Evolutionary conservation across 2,888 invertebrate species (phyloP).

Genomic region (Caprella mutica): DNA sequence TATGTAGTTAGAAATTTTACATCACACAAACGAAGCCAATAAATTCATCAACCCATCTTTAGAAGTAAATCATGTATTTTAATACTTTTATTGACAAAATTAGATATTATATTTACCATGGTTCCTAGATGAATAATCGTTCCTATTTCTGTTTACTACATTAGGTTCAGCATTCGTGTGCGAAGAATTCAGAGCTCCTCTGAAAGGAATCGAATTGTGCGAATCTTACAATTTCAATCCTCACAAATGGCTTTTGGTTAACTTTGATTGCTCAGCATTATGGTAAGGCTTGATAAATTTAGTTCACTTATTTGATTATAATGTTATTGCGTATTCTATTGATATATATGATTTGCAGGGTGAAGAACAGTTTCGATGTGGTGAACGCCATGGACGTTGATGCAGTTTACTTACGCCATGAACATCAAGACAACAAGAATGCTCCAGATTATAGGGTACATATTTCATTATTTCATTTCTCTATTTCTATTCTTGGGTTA

Average conservation of each 20-base stretch:
- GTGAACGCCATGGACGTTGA: constrained; percentile 82
- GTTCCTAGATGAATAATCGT: no score
- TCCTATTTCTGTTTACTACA: constrained; percentile 41
- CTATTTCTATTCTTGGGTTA: neutral
- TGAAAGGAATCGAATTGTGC: constrained; percentile 63
- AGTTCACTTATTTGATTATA: no score
- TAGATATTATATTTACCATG: no score
- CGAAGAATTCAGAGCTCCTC: constrained; percentile 72
- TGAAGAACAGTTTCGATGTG: constrained; percentile 51
- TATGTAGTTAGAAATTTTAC: no score
- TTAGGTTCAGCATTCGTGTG: constrained; percentile 69
- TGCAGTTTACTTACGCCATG: constrained; percentile 69
- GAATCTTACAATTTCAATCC: constrained; percentile 89
- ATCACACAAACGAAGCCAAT: no score
- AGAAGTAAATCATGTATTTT: no score
- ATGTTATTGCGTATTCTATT: neutral
- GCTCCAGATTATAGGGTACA: constrained; percentile 52
- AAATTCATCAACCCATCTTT: no score
- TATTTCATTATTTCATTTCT: constrained; percentile 8
- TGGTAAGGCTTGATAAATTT: no score
- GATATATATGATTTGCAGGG: constrained; percentile 66
- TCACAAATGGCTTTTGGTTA: constrained; percentile 90
- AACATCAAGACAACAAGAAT: constrained; percentile 38
- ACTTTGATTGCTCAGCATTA: constrained; percentile 91
- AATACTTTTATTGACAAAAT: no score